These are phyloP conservation scores for Brachyhypopomus gauderio DNA, from an alignment of 2,113 vertebrate species.

Conservation along the genomic window DNA sequence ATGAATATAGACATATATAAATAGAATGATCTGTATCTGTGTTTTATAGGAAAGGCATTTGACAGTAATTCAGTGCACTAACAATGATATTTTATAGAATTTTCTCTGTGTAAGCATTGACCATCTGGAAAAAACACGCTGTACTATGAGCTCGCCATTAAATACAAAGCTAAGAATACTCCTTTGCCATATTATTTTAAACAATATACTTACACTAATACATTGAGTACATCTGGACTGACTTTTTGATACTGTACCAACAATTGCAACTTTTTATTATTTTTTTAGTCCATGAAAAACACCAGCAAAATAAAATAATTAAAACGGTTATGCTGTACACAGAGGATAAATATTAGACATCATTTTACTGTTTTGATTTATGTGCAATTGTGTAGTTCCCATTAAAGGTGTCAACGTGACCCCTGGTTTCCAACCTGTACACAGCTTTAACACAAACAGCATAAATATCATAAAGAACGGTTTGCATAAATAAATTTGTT, in stretches of 20 bases:
- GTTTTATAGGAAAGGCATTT: slow-evolving; percentile 42
- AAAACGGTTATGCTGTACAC: slow-evolving; percentile 44
- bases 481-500: slow-evolving; percentile 64
- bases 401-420: slow-evolving; percentile 45
- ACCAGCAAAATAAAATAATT: slow-evolving; percentile 33
- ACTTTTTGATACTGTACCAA: slow-evolving; percentile 25
- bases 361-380: slow-evolving; percentile 58
- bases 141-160: not conserved
- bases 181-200: slow-evolving; percentile 3
- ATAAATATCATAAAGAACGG: slow-evolving; percentile 62
- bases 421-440: slow-evolving; percentile 44
- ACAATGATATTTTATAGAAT: slow-evolving; percentile 16
- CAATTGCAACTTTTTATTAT: slow-evolving; percentile 28
- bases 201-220: slow-evolving; percentile 6
- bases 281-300: slow-evolving; percentile 37
- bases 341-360: slow-evolving; percentile 57
- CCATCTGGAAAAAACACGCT: slow-evolving; percentile 13
- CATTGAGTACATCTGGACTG: slow-evolving; percentile 20
- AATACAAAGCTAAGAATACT: slow-evolving; percentile 8
- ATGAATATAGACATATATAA: slow-evolving; percentile 42
- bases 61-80: slow-evolving; percentile 47
- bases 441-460: slow-evolving; percentile 51
- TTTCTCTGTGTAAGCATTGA: slow-evolving; percentile 12
- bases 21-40: slow-evolving; percentile 19
- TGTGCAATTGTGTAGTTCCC: slow-evolving; percentile 60